These are phyloP conservation scores for Melanogrammus aeglefinus DNA, from an alignment of 2,797 vertebrate species.

Conservation along the genomic window DNA sequence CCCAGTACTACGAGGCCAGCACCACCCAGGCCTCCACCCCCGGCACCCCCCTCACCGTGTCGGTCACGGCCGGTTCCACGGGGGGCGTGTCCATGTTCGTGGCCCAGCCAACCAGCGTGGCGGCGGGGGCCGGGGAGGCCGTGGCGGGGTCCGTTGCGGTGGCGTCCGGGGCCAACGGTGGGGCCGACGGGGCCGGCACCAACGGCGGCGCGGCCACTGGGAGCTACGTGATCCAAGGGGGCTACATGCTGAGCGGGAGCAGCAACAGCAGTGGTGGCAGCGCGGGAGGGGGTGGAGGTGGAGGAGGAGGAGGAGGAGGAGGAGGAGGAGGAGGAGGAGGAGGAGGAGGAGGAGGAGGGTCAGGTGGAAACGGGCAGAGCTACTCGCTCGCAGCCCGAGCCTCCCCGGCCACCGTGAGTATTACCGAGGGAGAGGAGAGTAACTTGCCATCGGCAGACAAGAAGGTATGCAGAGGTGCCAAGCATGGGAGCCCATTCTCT, in stretches of 20 bases:
- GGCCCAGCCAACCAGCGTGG: conserved; percentile 79
- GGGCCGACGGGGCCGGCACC: conserved; percentile 69
- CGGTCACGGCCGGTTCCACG: conserved; percentile 72
- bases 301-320: conserved; percentile 56
- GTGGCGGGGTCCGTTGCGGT: conserved; percentile 71
- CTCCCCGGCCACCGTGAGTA: conserved; percentile 93
- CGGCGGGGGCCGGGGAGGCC: conserved; percentile 59
- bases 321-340: conserved; percentile 56
- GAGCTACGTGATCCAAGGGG: conserved; percentile 92
- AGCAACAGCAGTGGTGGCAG: background rate
- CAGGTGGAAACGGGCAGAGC: conserved; percentile 77
- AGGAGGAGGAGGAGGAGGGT: conserved; percentile 44
- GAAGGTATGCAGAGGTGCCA: conserved; percentile 80
- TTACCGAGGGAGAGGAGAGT: conserved; percentile 82
- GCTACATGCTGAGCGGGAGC: conserved; percentile 84
- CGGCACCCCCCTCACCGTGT: conserved; percentile 81
- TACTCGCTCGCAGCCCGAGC: conserved; percentile 89
- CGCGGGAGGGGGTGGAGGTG: conserved; percentile 47
- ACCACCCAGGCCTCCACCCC: conserved; percentile 81
- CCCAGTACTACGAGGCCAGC: conserved; percentile 84
- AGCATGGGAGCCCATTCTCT: conserved; percentile 54
- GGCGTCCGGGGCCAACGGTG: conserved; percentile 65
- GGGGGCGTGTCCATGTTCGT: conserved; percentile 88
- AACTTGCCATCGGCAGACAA: conserved; percentile 85
- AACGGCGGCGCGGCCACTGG: conserved; percentile 61